phyloP scores from a whole-genome alignment of 2,113 vertebrate genomes.

The Siniperca chuatsi region DNA sequence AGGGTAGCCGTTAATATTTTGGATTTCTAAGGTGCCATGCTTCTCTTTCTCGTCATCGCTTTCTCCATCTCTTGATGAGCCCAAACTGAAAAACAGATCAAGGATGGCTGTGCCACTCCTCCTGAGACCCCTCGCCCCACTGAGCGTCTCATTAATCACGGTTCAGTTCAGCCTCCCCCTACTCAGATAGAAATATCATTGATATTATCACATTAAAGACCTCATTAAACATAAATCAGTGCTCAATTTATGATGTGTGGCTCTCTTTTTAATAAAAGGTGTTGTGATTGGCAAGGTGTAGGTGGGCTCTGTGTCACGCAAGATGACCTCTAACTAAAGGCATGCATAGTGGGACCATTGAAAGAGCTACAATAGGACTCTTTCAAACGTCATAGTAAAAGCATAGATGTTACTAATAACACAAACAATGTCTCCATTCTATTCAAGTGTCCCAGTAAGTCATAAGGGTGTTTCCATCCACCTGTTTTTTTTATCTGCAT shows the following conservation, averaged over 20 bases:
- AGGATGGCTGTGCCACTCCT: slow-evolving; percentile 68
- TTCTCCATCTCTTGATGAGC: slow-evolving; percentile 61
- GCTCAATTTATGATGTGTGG: slow-evolving; percentile 40
- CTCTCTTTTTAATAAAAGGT: slow-evolving; percentile 30
- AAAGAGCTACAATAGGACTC: not conserved
- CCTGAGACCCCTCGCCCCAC: slow-evolving; percentile 73
- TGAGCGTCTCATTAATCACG: slow-evolving; percentile 82
- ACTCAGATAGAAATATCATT: slow-evolving; percentile 69
- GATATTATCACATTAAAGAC: slow-evolving; percentile 68
- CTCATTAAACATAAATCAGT: slow-evolving; percentile 54
- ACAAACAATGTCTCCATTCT: not conserved
- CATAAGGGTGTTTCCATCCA: not conserved
- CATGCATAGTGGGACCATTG: not conserved
- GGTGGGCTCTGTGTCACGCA: not conserved
- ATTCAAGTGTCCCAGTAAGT: no score
- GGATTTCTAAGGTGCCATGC: slow-evolving; percentile 40
- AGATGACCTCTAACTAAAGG: not conserved
- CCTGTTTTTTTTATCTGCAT: not conserved
- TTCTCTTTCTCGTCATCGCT: slow-evolving; percentile 53
- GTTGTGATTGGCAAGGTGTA: slow-evolving; percentile 29
- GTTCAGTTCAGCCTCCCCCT: slow-evolving; percentile 74
- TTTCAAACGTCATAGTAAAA: no score
- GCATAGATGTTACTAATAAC: no score
- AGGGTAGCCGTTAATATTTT: slow-evolving; percentile 54
- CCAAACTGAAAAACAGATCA: slow-evolving; percentile 68